Conservation (phyloP, 2,113 vertebrate species). For the Tachuris rubrigastra region DNA sequence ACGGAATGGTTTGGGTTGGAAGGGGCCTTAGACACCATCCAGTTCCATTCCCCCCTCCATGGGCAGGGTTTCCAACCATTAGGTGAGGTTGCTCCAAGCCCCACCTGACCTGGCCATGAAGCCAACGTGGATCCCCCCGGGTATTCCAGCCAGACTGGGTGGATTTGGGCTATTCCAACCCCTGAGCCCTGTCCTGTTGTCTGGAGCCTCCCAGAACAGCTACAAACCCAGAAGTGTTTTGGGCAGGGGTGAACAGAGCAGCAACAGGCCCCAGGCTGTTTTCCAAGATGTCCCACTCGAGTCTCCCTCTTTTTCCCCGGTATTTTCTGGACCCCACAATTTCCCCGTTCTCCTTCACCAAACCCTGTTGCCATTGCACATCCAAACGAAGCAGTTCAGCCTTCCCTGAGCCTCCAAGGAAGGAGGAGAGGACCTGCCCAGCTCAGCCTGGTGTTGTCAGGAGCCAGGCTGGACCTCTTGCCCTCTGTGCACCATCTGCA, state of each 20-base stretch:
- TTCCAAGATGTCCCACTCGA: background rate
- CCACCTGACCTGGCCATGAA: background rate
- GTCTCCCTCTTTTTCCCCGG: background rate
- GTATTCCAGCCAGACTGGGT: background rate
- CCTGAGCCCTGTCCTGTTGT: background rate
- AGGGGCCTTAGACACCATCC: no score
- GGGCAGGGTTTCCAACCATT: background rate
- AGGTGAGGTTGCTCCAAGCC: background rate
- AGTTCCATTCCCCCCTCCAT: background rate
- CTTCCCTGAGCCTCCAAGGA: background rate
- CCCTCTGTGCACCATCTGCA: fast-evolving
- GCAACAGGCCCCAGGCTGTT: background rate
- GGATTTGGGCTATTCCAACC: background rate
- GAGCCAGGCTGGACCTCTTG: background rate
- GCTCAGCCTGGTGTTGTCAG: background rate
- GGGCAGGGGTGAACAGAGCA: background rate
- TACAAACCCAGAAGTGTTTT: background rate
- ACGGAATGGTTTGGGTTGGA: background rate
- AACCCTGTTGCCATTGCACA: background rate
- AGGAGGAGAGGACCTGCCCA: background rate
- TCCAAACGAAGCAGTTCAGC: background rate
- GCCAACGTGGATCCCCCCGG: background rate
- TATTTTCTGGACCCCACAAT: background rate
- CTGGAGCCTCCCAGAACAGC: background rate
- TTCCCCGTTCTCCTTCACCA: background rate